Conservation (phyloP, 2,888 invertebrate genomes). For the Tipula vernalis region DNA sequence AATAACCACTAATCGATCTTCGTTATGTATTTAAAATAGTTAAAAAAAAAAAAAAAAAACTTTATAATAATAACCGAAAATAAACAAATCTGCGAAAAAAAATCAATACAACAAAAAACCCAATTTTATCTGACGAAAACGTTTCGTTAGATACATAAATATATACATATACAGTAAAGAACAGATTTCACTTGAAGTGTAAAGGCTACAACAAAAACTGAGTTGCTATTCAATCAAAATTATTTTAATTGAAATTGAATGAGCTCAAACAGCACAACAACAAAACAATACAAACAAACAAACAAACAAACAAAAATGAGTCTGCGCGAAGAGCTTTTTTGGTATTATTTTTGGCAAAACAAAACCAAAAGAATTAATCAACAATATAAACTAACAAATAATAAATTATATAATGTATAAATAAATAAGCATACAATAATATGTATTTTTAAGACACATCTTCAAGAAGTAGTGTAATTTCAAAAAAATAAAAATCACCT, state of each 20-base stretch:
- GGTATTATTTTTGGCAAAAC: not conserved
- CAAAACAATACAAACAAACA: not conserved
- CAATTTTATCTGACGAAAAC: not conserved
- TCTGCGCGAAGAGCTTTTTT: not conserved
- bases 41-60: not conserved
- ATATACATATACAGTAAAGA: not conserved
- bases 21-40: slow-evolving; percentile 5
- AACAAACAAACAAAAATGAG: not conserved
- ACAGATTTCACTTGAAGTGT: not conserved
- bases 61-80: not conserved
- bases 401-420: not conserved
- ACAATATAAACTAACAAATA: not conserved
- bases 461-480: not conserved
- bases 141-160: not conserved
- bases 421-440: not conserved
- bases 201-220: not conserved
- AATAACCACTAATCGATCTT: slow-evolving; percentile 9
- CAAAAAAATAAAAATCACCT: not conserved
- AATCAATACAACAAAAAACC: not conserved
- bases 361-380: not conserved
- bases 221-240: not conserved
- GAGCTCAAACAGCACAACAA: not conserved
- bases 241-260: not conserved
- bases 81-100: not conserved
- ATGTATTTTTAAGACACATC: not conserved